These are phyloP conservation scores for Atherix ibis DNA, from an alignment of 2,888 invertebrate species.

Conservation along the genomic window DNA sequence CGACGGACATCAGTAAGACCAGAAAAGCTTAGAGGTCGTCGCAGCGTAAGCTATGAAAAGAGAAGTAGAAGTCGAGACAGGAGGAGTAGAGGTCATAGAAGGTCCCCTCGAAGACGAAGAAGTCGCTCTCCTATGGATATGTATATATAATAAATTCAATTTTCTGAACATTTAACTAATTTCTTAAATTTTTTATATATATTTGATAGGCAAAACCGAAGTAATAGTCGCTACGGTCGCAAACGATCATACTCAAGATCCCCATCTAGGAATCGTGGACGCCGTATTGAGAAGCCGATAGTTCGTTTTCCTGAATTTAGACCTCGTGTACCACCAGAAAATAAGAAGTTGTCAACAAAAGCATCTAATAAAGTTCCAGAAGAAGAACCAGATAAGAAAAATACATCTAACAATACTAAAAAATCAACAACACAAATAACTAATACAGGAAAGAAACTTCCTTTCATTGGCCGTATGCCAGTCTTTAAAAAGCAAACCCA, in stretches of 20 bases:
- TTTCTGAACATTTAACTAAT: too few species aligned
- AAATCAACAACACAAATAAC: slow-evolving; percentile 14
- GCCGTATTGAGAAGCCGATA: slow-evolving; percentile 27
- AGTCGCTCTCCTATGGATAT: background rate
- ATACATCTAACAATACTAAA: slow-evolving; percentile 16
- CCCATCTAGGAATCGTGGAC: slow-evolving; percentile 12
- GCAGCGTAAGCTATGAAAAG: slow-evolving; percentile 16
- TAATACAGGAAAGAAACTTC: slow-evolving; percentile 47
- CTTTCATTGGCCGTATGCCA: slow-evolving; percentile 75
- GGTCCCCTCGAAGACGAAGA: slow-evolving; percentile 1
- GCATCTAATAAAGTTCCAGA: slow-evolving; percentile 16
- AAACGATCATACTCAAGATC: slow-evolving; percentile 16
- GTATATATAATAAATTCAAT: too few species aligned
- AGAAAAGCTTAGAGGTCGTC: slow-evolving; percentile 8
- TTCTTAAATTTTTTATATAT: too few species aligned
- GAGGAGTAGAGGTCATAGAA: slow-evolving; percentile 9
- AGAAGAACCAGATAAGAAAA: slow-evolving; percentile 19
- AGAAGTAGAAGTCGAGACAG: slow-evolving; percentile 12
- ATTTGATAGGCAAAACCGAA: slow-evolving; percentile 4
- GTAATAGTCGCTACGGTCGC: slow-evolving; percentile 9
- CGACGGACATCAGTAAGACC: slow-evolving; percentile 16
- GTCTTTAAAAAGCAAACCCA: slow-evolving; percentile 46
- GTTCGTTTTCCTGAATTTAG: slow-evolving; percentile 30
- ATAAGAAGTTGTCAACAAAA: slow-evolving; percentile 6
- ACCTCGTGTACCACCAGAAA: slow-evolving; percentile 21